phyloP scores from a whole-genome alignment of 2,888 invertebrate species.

The Antheraea assamensis region DNA sequence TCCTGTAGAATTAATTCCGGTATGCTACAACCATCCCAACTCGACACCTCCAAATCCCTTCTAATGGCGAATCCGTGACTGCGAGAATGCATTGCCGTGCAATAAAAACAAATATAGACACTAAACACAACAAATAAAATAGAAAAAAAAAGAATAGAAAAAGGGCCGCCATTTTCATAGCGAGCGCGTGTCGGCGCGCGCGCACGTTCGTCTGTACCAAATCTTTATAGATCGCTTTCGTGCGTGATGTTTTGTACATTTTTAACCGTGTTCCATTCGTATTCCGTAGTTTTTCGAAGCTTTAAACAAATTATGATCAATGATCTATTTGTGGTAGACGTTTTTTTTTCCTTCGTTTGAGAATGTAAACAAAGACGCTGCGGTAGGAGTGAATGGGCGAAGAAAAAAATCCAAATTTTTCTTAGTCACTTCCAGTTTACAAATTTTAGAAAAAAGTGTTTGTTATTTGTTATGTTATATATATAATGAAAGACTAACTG shows the following conservation, averaged over 20 bases:
- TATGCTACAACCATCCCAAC: slow-evolving; percentile 39
- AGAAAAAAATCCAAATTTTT: not conserved
- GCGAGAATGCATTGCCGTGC: slow-evolving; percentile 64
- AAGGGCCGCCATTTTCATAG: slow-evolving; percentile 52
- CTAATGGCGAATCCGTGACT: slow-evolving; percentile 77
- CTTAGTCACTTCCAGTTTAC: not conserved
- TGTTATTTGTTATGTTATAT: not conserved
- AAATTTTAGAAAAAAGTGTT: not conserved
- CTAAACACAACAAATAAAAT: slow-evolving; percentile 70
- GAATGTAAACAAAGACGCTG: slow-evolving; percentile 14
- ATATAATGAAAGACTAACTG: not conserved
- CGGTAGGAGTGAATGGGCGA: not conserved
- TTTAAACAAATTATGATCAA: slow-evolving; percentile 49
- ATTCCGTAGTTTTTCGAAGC: slow-evolving; percentile 39
- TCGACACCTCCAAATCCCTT: slow-evolving; percentile 44
- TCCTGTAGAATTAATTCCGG: slow-evolving; percentile 23
- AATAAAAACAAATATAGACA: slow-evolving; percentile 78
- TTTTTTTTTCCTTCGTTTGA: slow-evolving; percentile 14
- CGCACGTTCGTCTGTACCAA: slow-evolving; percentile 65
- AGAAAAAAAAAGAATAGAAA: slow-evolving; percentile 62
- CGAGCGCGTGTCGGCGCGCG: slow-evolving; percentile 39
- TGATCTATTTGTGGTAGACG: slow-evolving; percentile 44
- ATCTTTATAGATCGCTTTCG: slow-evolving; percentile 78
- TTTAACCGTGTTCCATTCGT: slow-evolving; percentile 38
- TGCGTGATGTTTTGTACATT: slow-evolving; percentile 65